Conservation (phyloP, 2,888 invertebrate genomes). For the Phlogophora meticulosa region DNA sequence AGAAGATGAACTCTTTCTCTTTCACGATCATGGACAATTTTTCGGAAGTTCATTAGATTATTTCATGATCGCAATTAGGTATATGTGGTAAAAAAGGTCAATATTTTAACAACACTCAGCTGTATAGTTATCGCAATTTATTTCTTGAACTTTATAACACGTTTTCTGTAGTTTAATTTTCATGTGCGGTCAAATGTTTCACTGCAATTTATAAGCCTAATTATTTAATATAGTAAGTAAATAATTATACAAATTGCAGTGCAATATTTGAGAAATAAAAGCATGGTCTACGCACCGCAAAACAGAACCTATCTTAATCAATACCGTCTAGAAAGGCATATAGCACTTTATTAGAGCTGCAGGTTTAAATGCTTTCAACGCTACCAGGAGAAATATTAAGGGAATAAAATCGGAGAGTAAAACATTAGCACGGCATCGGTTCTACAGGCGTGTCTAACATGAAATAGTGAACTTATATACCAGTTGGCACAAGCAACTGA, state of each 20-base stretch:
- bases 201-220: not conserved
- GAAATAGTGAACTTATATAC: slow-evolving; percentile 71
- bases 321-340: slow-evolving; percentile 41
- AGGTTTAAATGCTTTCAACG: slow-evolving; percentile 56
- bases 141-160: too few species aligned
- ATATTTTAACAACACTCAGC: too few species aligned
- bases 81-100: not conserved
- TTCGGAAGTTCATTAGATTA: not conserved
- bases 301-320: slow-evolving; percentile 42
- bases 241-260: not conserved
- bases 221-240: not conserved
- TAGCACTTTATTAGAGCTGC: slow-evolving; percentile 41
- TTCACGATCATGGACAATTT: not conserved
- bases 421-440: slow-evolving; percentile 71
- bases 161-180: not conserved
- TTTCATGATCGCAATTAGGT: not conserved
- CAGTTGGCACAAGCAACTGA: slow-evolving; percentile 40
- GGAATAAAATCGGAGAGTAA: slow-evolving; percentile 72
- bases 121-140: too few species aligned
- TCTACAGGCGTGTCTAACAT: slow-evolving; percentile 73
- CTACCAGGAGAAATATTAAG: slow-evolving; percentile 70
- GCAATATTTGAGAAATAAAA: slow-evolving; percentile 9
- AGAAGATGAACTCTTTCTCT: not conserved
- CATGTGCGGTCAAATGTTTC: too few species aligned
- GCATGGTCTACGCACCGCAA: not conserved